These are phyloP conservation scores for Tiliacea citrago DNA, from an alignment of 2,888 invertebrate species.

Conservation along the genomic window DNA sequence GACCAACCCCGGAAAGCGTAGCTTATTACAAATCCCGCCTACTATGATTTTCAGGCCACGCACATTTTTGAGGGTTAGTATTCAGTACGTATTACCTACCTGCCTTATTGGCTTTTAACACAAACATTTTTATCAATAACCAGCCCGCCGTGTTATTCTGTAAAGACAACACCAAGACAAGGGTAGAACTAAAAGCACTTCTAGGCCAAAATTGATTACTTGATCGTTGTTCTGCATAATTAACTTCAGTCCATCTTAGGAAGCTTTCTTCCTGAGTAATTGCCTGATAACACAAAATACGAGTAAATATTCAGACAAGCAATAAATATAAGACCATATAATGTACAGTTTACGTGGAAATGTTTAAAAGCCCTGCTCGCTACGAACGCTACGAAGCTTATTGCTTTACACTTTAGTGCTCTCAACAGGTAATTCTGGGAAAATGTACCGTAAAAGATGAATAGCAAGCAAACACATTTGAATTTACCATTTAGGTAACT, in stretches of 20 bases:
- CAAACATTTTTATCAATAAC: conserved; percentile 38
- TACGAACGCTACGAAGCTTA: conserved; percentile 8
- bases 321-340: conserved; percentile 5
- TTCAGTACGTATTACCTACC: conserved; percentile 31
- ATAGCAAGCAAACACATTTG: conserved; percentile 19
- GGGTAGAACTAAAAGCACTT: conserved; percentile 17
- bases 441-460: conserved; percentile 27
- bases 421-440: conserved; percentile 27
- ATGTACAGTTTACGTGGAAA: background rate
- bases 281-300: conserved; percentile 23
- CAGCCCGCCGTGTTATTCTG: background rate
- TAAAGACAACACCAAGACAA: background rate
- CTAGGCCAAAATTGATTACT: conserved; percentile 11
- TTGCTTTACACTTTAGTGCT: conserved; percentile 35
- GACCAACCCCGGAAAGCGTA: too few relatives aligned
- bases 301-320: conserved; percentile 13
- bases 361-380: conserved; percentile 10
- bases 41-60: conserved; percentile 43
- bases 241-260: conserved; percentile 18
- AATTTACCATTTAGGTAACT: conserved; percentile 35
- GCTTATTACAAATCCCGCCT: background rate
- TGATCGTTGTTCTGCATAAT: conserved; percentile 7
- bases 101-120: conserved; percentile 19
- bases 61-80: conserved; percentile 17
- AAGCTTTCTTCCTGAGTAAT: conserved; percentile 12